Evolutionary conservation across 2,888 invertebrate species (phyloP).

Genomic region (Cheilosia urbana): DNA sequence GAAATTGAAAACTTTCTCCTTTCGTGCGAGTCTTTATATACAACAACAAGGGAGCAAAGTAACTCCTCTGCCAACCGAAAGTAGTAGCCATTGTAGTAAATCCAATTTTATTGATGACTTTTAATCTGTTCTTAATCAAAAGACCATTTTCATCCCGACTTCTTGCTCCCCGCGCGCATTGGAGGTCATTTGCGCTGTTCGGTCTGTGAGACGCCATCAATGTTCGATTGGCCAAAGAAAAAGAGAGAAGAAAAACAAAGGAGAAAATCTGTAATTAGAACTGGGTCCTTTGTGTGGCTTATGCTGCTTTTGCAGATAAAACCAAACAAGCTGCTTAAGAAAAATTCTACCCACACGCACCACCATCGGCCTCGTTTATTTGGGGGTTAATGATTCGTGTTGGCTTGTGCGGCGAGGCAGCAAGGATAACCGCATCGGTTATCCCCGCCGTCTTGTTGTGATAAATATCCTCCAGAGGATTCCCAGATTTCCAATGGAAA

Average conservation of each 20-base stretch:
- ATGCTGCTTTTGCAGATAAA: constrained; percentile 51
- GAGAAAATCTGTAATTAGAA: constrained; percentile 72
- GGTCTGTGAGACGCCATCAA: constrained; percentile 66
- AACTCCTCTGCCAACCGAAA: constrained; percentile 14
- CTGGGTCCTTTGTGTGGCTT: constrained; percentile 61
- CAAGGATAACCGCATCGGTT: constrained; percentile 65
- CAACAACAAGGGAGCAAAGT: neutral
- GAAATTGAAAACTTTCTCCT: constrained; percentile 74
- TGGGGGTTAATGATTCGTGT: constrained; percentile 69
- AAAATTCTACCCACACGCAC: constrained; percentile 11
- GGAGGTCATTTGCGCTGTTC: constrained; percentile 15
- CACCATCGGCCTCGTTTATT: constrained; percentile 44
- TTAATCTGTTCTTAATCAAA: constrained; percentile 76
- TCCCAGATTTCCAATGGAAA: constrained; percentile 39
- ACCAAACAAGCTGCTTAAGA: constrained; percentile 50
- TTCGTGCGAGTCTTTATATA: neutral
- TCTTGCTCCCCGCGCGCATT: neutral
- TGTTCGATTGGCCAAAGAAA: constrained; percentile 54
- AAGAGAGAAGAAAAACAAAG: neutral
- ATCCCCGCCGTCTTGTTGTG: constrained; percentile 50
- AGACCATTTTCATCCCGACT: constrained; percentile 41
- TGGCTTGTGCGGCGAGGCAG: constrained; percentile 40
- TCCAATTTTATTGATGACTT: constrained; percentile 76
- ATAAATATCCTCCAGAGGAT: constrained; percentile 72
- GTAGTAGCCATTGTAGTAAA: constrained; percentile 69